Base-by-base conservation (phyloP, 2,888 invertebrate species). In the Ernsta delagoae region DNA sequence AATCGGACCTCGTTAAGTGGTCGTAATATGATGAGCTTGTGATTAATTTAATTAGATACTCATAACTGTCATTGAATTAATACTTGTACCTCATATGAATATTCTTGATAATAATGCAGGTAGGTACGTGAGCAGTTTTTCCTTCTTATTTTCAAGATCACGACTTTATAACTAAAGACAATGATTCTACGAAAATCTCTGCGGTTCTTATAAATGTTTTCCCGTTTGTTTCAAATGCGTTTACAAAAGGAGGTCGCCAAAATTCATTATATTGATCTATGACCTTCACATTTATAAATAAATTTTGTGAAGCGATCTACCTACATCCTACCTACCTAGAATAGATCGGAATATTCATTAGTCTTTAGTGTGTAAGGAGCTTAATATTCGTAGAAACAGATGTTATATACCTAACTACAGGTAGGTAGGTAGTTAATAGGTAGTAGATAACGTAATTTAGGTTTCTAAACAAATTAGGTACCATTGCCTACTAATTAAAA, bases 111-210 rank as follows among this genome's bases (percentile, higher is more conserved):
- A 53, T 53, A 53, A 24, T 9, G n/a, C 24, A 54, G 11, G 11
- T 54, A 11, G 31, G 9, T 57, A 39, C 5, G 5, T 8, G 34
- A 57, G 39, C n/a, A 36, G 12, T 36, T 57, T 50, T 57, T 57
- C 57, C 57, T 56, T 57, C 57, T 57, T 12, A 24, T 12, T 57
- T 54, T 24, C 54, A 57, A 57, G 57, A 57, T 57, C 57, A 57
- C 57, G 57, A 39, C 57, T 12, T 7, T 39, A 5, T 36, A 34
- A 39, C 8, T 39, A 36, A 39, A n/a, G 57, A n/a, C 3, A n/a
- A 39, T 16, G 36, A 57, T 57, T 57, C 57, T 36, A 34, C 36
- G 57, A 57, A 57, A 56, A 56, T 53, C 56, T 56, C 11, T n/a
- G 36, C 34, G 11, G 7, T 57, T 2, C 16, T 1, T 39, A 3